Percentiles rank a stretch among this genome's conserved stretches.
These are phyloP conservation scores for Montipora cactus DNA, from an alignment of 64 coral and sea anemone genomes.

Conservation along the genomic window DNA sequence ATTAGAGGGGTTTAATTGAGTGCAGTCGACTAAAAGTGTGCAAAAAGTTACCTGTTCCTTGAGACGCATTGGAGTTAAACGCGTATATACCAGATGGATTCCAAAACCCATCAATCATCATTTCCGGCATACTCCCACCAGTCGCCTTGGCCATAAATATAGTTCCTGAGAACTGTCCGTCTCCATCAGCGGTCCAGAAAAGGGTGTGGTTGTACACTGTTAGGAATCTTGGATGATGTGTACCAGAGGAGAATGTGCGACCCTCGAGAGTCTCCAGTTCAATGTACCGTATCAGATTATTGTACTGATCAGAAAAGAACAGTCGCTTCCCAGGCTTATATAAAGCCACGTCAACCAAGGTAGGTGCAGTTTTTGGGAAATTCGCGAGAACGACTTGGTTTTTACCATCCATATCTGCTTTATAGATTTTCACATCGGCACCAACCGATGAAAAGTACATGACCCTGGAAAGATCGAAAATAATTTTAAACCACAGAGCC, in stretches of 20 bases:
- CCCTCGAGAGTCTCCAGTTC: not conserved
- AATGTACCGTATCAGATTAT: constrained; percentile 10
- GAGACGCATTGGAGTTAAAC: not conserved
- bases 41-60: not conserved
- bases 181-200: not conserved
- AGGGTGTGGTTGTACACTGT: not conserved
- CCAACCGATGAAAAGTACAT: constrained; percentile 48
- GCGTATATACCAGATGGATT: constrained; percentile 1
- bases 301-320: constrained; percentile 25
- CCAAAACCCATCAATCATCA: not conserved
- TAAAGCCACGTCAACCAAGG: not conserved
- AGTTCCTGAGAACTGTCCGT: not conserved
- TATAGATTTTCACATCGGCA: not conserved
- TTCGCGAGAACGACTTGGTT: not conserved
- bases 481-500: no score
- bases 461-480: not conserved
- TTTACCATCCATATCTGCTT: constrained; percentile 47
- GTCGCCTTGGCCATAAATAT: not conserved
- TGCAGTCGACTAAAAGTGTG: not conserved
- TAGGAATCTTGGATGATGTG: not conserved
- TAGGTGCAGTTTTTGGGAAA: not conserved
- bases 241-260: not conserved
- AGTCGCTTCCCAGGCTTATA: not conserved
- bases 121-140: not conserved
- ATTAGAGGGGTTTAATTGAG: no score